These are phyloP conservation scores for Sabellastarte sp. DNA, from an alignment of 2,888 invertebrate genomes.

Conservation along the genomic window DNA sequence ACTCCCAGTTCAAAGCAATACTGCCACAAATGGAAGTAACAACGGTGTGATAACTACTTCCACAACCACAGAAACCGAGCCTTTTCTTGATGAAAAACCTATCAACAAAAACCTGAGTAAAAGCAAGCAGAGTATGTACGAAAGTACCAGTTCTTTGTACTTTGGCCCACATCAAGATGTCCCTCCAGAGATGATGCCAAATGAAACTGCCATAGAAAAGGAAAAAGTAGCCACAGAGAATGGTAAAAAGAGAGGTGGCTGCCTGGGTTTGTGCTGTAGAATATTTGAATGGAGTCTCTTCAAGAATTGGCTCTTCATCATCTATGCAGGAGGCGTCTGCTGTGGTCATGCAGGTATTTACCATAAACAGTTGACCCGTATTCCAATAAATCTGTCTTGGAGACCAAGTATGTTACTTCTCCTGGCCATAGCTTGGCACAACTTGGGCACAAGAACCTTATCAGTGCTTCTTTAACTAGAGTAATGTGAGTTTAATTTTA, in stretches of 20 bases:
- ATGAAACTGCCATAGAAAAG: background rate
- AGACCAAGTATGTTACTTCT: too few species aligned
- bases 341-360: constrained; percentile 11
- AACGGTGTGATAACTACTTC: background rate
- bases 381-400: too few species aligned
- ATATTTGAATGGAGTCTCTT: constrained; percentile 13
- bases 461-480: too few species aligned
- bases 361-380: too few species aligned
- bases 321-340: constrained; percentile 11
- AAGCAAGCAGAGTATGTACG: background rate
- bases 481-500: too few species aligned
- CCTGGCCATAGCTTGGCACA: too few species aligned
- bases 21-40: background rate
- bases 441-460: too few species aligned
- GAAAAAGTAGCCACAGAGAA: background rate
- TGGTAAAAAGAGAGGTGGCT: background rate
- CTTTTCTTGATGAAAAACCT: background rate
- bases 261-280: background rate
- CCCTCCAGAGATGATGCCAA: background rate
- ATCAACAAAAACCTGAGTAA: background rate
- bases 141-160: constrained; percentile 6
- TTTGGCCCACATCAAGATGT: constrained; percentile 2
- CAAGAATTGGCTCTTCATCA: constrained; percentile 9
- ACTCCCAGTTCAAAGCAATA: too few species aligned
- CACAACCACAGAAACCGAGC: background rate